Percentiles rank a stretch among this genome's conserved stretches.
phyloP scores from a whole-genome alignment of 2,797 vertebrate species.

The Hyperoplus immaculatus region DNA sequence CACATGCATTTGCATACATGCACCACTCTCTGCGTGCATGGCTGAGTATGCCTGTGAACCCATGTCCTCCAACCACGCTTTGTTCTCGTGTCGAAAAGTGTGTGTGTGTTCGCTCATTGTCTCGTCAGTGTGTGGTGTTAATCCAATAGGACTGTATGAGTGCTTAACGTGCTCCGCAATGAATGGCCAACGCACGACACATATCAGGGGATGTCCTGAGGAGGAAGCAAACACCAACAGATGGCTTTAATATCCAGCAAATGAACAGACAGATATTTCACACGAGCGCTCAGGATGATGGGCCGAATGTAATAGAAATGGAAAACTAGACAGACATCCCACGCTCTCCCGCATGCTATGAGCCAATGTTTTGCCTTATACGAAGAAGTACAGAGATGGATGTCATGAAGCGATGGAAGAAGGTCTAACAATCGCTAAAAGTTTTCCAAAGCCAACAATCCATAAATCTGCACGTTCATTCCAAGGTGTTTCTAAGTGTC shows the following conservation, averaged over 20 bases:
- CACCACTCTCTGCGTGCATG: conserved; percentile 25
- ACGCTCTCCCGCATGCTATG: conserved; percentile 17
- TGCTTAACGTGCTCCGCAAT: conserved; percentile 71
- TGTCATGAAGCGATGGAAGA: background rate
- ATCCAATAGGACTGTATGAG: conserved; percentile 77
- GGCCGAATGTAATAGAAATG: conserved; percentile 65
- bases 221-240: conserved; percentile 77
- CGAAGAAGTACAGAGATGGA: conserved; percentile 24
- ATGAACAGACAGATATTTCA: conserved; percentile 71
- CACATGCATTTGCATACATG: conserved; percentile 54
- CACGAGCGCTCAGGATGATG: conserved; percentile 30
- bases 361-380: conserved; percentile 16
- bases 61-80: conserved; percentile 8
- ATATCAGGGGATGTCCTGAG: conserved; percentile 63
- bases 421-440: background rate
- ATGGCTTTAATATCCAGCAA: conserved; percentile 83
- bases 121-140: conserved; percentile 58
- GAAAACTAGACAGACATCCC: conserved; percentile 50
- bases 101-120: conserved; percentile 39
- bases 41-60: conserved; percentile 32
- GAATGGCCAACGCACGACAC: conserved; percentile 74
- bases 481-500: background rate
- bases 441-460: conserved; percentile 17
- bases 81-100: conserved; percentile 33
- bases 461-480: background rate